Conservation (phyloP, 2,113 vertebrate species). For the Salminus brasiliensis region DNA sequence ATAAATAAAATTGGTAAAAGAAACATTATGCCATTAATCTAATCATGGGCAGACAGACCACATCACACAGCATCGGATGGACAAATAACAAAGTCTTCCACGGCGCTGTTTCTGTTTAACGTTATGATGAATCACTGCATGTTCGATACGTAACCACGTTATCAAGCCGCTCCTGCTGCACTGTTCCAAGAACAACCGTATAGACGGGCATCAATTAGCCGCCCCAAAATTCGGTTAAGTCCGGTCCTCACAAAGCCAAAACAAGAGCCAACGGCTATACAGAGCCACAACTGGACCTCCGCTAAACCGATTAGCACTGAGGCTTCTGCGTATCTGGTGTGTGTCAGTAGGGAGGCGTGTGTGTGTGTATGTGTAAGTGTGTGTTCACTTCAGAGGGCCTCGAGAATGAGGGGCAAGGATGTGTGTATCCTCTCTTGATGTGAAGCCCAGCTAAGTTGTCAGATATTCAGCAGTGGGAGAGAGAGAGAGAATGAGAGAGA, state of each 20-base stretch:
- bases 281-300: slow-evolving; percentile 74
- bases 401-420: neutral
- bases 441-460: neutral
- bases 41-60: slow-evolving; percentile 46
- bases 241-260: slow-evolving; percentile 71
- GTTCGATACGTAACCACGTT: slow-evolving; percentile 53
- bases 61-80: slow-evolving; percentile 36
- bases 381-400: slow-evolving; percentile 52
- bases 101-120: slow-evolving; percentile 49
- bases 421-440: neutral
- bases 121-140: slow-evolving; percentile 45
- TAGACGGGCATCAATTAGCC: slow-evolving; percentile 71
- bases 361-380: slow-evolving; percentile 13
- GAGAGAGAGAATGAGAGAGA: slow-evolving; percentile 88
- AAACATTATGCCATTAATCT: slow-evolving; percentile 53
- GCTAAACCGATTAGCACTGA: slow-evolving; percentile 84
- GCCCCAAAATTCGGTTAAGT: slow-evolving; percentile 75
- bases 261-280: slow-evolving; percentile 75
- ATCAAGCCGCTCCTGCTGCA: slow-evolving; percentile 44
- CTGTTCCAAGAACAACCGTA: slow-evolving; percentile 57
- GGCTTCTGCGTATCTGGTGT: slow-evolving; percentile 87
- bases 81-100: slow-evolving; percentile 47
- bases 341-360: slow-evolving; percentile 67
- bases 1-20: slow-evolving; percentile 49
- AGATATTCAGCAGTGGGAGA: slow-evolving; percentile 64